Evolutionary conservation across 1,140 invertebrate genomes (phyloP).

Genomic region (Pogonomyrmex barbatus): DNA sequence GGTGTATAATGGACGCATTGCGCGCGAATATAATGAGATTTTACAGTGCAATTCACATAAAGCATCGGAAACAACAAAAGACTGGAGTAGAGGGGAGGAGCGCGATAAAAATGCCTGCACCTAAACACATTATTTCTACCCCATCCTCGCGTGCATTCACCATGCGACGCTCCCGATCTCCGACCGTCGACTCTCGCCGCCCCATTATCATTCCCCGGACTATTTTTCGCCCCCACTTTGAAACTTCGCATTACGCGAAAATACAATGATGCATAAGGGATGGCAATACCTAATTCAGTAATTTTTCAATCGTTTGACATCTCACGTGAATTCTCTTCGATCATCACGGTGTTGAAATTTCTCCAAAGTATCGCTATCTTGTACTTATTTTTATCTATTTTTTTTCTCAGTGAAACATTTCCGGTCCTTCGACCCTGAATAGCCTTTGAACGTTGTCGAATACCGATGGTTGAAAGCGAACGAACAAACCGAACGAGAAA

Average conservation of each 20-base stretch:
- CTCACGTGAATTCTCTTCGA: not conserved
- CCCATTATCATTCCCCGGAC: conserved; percentile 47
- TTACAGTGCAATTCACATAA: conserved; percentile 85
- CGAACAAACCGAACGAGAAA: conserved; percentile 39
- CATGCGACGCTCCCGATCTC: conserved; percentile 53
- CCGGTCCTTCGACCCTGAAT: conserved; percentile 74
- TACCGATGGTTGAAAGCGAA: conserved; percentile 68
- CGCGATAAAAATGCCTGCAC: conserved; percentile 83
- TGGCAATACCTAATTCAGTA: not conserved
- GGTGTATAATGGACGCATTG: conserved; percentile 83
- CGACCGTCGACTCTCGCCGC: conserved; percentile 66
- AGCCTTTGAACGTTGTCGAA: conserved; percentile 75
- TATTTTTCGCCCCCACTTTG: conserved; percentile 51
- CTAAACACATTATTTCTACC: conserved; percentile 85
- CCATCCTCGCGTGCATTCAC: conserved; percentile 51
- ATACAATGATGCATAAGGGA: conserved; percentile 24
- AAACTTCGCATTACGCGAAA: conserved; percentile 10
- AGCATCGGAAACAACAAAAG: conserved; percentile 85
- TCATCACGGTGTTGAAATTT: not conserved
- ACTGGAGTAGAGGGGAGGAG: conserved; percentile 59
- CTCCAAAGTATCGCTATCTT: conserved; percentile 42
- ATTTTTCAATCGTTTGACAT: conserved; percentile 16
- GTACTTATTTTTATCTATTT: conserved; percentile 53
- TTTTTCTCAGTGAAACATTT: conserved; percentile 67
- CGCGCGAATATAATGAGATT: conserved; percentile 85